Evolutionary conservation across 2,797 vertebrate genomes (phyloP), one percentile per base, ranked within the genome.

Genomic region (Phalanger gymnotis): DNA sequence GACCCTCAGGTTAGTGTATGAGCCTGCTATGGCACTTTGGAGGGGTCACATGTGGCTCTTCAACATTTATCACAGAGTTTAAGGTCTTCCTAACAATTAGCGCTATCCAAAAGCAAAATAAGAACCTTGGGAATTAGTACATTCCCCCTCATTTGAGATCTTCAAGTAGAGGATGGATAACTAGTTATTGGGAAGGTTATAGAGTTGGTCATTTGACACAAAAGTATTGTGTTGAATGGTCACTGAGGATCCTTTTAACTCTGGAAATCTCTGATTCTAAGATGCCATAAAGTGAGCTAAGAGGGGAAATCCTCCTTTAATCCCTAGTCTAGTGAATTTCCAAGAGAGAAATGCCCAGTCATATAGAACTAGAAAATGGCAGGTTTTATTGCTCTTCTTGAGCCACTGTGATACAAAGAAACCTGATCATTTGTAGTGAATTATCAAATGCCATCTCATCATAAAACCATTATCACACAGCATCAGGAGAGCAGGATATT

Each of bases 381-480:
- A 40, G 19, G 19, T 54, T 25, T 1, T 2, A 0, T 30, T 11
- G 89, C 25, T 87, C 53, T 10, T 0, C 3, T 0, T 0, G 66
- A 94, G 47, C 57, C 55, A 13, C 55, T 22, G 90, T 92, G n/a
- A 47, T 81, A 40, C 19, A 81, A 81, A 81, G 66, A 81, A 81
- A 40, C 22, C n/a, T 6, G 3, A 0, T n/a, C 6, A 0, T 54
- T 0, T 0, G 0, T 52, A 1, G n/a, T 30, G 30, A n/a, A n/a
- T 0, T 0, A 0, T 0, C 66, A 81, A 1, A 40, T 0, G 22
- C 92, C 10, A 54, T 90, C 0, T 93, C 90, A 30, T 57, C 9
- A 22, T 40, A 12, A 11, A 90, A 25, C 31, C 5, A 4, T 58
- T 87, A 5, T 58, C 53, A 51, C 52, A 25, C 16, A 14, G 47